Base-by-base conservation (phyloP, 2,888 invertebrate species). In the Tenodera sinensis region DNA sequence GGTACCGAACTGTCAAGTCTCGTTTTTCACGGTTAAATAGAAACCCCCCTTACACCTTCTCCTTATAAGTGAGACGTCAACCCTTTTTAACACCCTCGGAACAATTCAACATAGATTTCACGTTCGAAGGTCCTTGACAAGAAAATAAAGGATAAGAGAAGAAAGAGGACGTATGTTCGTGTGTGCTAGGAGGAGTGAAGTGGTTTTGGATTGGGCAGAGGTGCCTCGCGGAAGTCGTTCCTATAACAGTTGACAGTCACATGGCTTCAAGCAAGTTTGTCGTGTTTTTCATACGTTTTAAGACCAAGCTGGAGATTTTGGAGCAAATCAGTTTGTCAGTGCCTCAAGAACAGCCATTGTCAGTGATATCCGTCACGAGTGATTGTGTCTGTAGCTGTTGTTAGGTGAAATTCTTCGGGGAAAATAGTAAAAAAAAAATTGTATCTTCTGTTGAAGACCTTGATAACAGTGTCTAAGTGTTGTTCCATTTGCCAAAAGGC, bases 21-120 rank as follows among this genome's bases (percentile, higher is more conserved):
- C 89, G 86, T 89, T 89, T 89, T 89, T 89, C 89, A 85, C 81
- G 86, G 85, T 89, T 89, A 89, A 89, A 89, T 89, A 89, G 87
- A 87, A 83, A 28, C 81, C 42, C 89, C 83, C 85, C 87, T 83
- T 84, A 86, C 87, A 28, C 83, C 88, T 83, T 83, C 28, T 15
- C 34, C 71, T 28, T 42, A 47, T 86, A 30, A n/a, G 12, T 28
- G 54, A 71, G 83, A 90, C 20, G 47, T 88, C 54, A 88, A 84
- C 88, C 85, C 87, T 42, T 85, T 89, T 88, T 83, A 88, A 88
- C 88, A 83, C 87, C 87, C 87, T 87, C 42, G 34, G 87, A 87
- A 87, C 83, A 87, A 87, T 87, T 42, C 82, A 27, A 87, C 34
- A 34, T 82, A 71, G 54, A 71, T 71, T 71, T 71, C 54, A 71